Evolutionary conservation across 53 echinoderm and acorn worm genomes (phyloP).

Genomic region (Luidia sarsii): DNA sequence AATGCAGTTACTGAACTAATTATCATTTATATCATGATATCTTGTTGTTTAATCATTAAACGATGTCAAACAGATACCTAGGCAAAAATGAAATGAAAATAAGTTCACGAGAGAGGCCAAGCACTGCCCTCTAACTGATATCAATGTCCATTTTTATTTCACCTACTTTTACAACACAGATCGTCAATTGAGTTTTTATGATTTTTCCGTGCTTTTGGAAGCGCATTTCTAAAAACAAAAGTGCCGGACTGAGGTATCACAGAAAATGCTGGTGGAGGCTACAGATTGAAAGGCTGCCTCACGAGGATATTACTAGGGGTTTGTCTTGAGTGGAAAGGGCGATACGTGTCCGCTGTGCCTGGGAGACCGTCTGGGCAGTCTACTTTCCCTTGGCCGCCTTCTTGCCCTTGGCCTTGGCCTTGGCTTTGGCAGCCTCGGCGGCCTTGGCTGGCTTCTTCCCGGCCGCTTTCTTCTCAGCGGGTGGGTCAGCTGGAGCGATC

Average conservation of each 20-base stretch:
- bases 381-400: slow-evolving; percentile 19
- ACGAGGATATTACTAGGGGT: not conserved
- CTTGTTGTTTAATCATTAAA: too few relatives aligned
- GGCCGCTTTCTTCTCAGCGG: slow-evolving; percentile 1
- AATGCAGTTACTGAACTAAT: too few relatives aligned
- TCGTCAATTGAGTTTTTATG: not conserved
- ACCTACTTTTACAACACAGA: not conserved
- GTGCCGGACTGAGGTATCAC: too few relatives aligned
- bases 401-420: slow-evolving; percentile 30
- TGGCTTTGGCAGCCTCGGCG: not conserved
- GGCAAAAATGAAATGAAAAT: too few relatives aligned
- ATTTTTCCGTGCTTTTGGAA: not conserved
- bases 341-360: not conserved
- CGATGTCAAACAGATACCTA: too few relatives aligned
- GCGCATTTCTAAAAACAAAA: too few relatives aligned
- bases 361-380: not conserved
- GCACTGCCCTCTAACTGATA: too few relatives aligned
- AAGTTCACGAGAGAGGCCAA: too few relatives aligned
- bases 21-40: too few relatives aligned
- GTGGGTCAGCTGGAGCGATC: slow-evolving; percentile 44
- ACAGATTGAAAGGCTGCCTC: not conserved
- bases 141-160: not conserved
- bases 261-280: not conserved
- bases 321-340: not conserved
- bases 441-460: slow-evolving; percentile 11